These are phyloP conservation scores for Orius insidiosus DNA, from an alignment of 1,140 invertebrate genomes.

Conservation along the genomic window DNA sequence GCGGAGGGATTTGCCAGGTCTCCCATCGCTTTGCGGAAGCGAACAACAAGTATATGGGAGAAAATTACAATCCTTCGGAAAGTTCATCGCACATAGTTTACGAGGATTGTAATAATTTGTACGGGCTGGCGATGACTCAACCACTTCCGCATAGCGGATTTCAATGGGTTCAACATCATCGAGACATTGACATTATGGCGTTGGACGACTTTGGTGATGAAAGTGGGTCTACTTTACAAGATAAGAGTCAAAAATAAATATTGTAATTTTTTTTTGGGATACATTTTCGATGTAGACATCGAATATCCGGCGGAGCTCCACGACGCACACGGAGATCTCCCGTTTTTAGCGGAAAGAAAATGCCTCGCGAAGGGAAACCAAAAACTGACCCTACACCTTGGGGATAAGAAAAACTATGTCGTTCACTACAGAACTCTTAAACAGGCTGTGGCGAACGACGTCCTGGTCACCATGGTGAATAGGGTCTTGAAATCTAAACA, in stretches of 20 bases:
- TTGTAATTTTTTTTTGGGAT: slow-evolving; percentile 2
- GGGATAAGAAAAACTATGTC: slow-evolving; percentile 27
- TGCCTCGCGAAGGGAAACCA: slow-evolving; percentile 15
- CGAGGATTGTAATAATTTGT: neutral
- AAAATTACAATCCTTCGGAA: no score
- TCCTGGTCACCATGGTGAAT: slow-evolving; percentile 31
- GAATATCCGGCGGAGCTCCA: slow-evolving; percentile 20
- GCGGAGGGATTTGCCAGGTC: neutral
- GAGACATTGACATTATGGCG: neutral
- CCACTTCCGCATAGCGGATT: neutral
- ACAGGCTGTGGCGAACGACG: slow-evolving; percentile 28
- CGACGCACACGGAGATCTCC: slow-evolving; percentile 25
- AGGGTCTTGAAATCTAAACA: slow-evolving; percentile 33
- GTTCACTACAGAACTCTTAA: slow-evolving; percentile 32
- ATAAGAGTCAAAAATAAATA: no score
- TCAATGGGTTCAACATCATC: neutral
- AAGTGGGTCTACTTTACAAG: neutral
- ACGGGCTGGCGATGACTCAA: neutral
- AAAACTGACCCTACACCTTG: slow-evolving; percentile 23
- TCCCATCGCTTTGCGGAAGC: neutral
- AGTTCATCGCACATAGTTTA: no score
- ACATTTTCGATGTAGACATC: slow-evolving; percentile 22
- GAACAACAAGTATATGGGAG: slow-evolving; percentile 3
- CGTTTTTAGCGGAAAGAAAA: slow-evolving; percentile 24
- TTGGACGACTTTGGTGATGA: neutral